These are phyloP conservation scores for Pedionomus torquatus DNA, from an alignment of 2,113 vertebrate genomes.

Conservation along the genomic window DNA sequence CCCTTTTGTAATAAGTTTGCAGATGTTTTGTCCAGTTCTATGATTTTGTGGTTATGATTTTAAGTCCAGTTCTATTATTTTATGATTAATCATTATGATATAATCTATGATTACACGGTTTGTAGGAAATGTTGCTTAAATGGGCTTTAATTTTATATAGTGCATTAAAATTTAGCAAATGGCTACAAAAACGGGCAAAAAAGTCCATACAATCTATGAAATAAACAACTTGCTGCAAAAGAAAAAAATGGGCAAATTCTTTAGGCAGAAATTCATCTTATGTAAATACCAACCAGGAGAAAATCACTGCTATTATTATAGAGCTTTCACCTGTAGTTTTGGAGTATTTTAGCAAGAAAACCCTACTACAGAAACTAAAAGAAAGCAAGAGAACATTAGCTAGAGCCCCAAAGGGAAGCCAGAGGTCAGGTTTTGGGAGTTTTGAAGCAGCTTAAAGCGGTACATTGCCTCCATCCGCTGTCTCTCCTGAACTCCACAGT, in stretches of 20 bases:
- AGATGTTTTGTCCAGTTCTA: neutral
- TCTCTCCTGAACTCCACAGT: neutral
- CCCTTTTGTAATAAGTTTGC: neutral
- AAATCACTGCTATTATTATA: neutral
- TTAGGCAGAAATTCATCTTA: neutral
- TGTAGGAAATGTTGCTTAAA: neutral
- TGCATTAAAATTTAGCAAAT: neutral
- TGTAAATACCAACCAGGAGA: neutral
- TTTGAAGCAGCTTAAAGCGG: neutral
- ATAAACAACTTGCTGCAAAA: neutral
- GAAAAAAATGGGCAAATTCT: neutral
- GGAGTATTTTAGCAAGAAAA: neutral
- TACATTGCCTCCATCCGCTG: neutral
- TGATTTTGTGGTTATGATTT: no score
- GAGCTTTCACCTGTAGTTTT: neutral
- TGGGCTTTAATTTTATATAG: neutral
- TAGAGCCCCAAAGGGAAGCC: neutral
- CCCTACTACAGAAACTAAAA: neutral
- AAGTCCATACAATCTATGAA: neutral
- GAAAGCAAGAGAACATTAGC: neutral
- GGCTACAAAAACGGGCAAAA: neutral
- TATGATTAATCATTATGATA: no score
- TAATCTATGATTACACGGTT: neutral
- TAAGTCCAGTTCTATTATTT: neutral
- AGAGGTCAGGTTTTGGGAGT: neutral